A percentile compares a stretch with the other conserved stretches of the same genome.
These are phyloP conservation scores for Pygoscelis antarcticus DNA, from an alignment of 2,113 vertebrate genomes.

Conservation along the genomic window DNA sequence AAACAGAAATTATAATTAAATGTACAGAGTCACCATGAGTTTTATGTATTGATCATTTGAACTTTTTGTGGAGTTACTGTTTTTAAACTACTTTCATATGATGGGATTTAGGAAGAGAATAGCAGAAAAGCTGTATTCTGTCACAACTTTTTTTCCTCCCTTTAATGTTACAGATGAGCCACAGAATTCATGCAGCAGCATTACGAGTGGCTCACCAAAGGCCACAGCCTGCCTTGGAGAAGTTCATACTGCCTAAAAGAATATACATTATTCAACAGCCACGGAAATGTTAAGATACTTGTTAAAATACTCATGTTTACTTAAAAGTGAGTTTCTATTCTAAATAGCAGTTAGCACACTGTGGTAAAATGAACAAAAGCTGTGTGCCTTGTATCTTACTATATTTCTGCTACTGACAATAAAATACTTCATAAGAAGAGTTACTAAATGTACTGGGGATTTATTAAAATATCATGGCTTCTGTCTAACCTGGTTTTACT, in stretches of 20 bases:
- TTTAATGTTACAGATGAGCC: slow-evolving; percentile 74
- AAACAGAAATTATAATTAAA: neutral
- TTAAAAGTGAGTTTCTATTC: slow-evolving; percentile 3
- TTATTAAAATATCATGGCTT: neutral
- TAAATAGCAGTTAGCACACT: neutral
- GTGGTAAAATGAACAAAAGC: slow-evolving; percentile 4
- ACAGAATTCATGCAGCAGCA: slow-evolving; percentile 84
- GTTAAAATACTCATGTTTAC: slow-evolving; percentile 18
- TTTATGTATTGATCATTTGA: neutral
- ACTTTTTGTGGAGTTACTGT: neutral
- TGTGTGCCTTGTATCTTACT: slow-evolving; percentile 35
- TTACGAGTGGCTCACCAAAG: slow-evolving; percentile 85
- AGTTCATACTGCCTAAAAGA: slow-evolving; percentile 75
- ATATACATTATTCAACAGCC: slow-evolving; percentile 91
- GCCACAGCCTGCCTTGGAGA: slow-evolving; percentile 85
- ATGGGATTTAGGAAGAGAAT: neutral
- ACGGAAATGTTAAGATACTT: slow-evolving; percentile 82
- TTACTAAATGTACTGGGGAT: neutral
- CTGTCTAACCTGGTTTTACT: neutral
- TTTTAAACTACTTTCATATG: neutral
- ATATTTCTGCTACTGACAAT: slow-evolving; percentile 57
- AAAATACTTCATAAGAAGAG: slow-evolving; percentile 50
- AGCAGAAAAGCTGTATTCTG: neutral
- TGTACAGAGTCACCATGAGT: neutral
- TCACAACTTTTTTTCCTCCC: neutral